Evolutionary conservation across 2,797 vertebrate genomes (phyloP).

Genomic region (Perodicticus potto): DNA sequence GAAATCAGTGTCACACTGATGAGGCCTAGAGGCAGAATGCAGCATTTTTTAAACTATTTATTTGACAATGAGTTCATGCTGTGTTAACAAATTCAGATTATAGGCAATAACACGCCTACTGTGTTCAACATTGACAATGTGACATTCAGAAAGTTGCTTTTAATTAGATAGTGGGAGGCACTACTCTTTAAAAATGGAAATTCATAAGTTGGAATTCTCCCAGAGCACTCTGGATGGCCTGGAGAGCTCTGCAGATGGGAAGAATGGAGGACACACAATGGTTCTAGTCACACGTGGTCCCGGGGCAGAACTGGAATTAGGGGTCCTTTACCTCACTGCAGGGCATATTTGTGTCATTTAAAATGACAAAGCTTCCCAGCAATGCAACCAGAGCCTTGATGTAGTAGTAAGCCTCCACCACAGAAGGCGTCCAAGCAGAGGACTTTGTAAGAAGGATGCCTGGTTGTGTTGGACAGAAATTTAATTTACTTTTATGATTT

Average conservation of each 20-base stretch:
- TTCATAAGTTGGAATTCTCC: background rate
- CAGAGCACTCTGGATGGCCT: background rate
- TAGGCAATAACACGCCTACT: background rate
- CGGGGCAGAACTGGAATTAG: background rate
- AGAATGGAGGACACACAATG: background rate
- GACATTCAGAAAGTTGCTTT: slow-evolving; percentile 23
- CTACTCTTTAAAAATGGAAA: slow-evolving; percentile 50
- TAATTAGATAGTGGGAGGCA: background rate
- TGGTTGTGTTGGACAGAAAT: background rate
- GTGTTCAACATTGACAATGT: background rate
- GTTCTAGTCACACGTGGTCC: background rate
- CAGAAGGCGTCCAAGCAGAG: background rate
- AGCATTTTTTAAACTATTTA: background rate
- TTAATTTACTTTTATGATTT: background rate
- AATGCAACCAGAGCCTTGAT: background rate
- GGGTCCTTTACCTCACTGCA: background rate
- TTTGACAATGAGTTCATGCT: background rate
- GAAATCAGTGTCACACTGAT: background rate
- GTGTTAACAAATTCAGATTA: background rate
- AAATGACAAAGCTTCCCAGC: background rate
- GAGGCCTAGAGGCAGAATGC: background rate
- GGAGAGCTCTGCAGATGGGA: background rate
- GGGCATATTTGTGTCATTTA: background rate
- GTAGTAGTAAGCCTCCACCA: background rate
- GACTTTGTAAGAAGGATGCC: background rate